These are phyloP conservation scores for Andrena camellia DNA, from an alignment of 2,888 invertebrate species.

Conservation along the genomic window DNA sequence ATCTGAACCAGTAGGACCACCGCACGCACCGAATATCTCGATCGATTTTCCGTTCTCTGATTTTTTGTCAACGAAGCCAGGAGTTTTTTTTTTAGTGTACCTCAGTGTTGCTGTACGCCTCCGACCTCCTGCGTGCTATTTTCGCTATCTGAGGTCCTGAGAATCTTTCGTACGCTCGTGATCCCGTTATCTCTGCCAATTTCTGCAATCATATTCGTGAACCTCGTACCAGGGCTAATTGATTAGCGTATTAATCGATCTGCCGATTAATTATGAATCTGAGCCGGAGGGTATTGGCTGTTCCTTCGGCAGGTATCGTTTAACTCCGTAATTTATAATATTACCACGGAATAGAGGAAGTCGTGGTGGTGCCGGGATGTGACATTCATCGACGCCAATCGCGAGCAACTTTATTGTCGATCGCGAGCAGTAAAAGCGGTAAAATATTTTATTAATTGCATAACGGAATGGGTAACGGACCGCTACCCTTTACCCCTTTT, in stretches of 20 bases:
- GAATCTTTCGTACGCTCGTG: slow-evolving; percentile 95
- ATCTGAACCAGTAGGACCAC: slow-evolving; percentile 41
- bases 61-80: slow-evolving; percentile 66
- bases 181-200: slow-evolving; percentile 93
- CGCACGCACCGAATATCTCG: slow-evolving; percentile 67
- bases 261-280: slow-evolving; percentile 39
- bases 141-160: slow-evolving; percentile 98
- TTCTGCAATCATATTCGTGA: slow-evolving; percentile 86
- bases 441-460: slow-evolving; percentile 30
- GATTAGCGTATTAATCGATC: slow-evolving; percentile 11
- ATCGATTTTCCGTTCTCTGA: slow-evolving; percentile 57
- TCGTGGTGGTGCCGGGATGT: no score
- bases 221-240: slow-evolving; percentile 17
- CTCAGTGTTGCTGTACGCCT: slow-evolving; percentile 91
- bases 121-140: slow-evolving; percentile 90
- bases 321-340: background rate
- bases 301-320: background rate
- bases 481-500: slow-evolving; percentile 6
- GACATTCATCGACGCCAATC: background rate
- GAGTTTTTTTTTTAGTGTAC: slow-evolving; percentile 83
- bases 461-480: slow-evolving; percentile 5
- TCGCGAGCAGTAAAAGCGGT: slow-evolving; percentile 20
- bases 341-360: background rate
- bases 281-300: background rate
- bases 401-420: slow-evolving; percentile 6